A percentile compares a stretch with the other conserved stretches of the same genome.
phyloP scores from a whole-genome alignment of 2,113 vertebrate genomes.

The Numida meleagris region DNA sequence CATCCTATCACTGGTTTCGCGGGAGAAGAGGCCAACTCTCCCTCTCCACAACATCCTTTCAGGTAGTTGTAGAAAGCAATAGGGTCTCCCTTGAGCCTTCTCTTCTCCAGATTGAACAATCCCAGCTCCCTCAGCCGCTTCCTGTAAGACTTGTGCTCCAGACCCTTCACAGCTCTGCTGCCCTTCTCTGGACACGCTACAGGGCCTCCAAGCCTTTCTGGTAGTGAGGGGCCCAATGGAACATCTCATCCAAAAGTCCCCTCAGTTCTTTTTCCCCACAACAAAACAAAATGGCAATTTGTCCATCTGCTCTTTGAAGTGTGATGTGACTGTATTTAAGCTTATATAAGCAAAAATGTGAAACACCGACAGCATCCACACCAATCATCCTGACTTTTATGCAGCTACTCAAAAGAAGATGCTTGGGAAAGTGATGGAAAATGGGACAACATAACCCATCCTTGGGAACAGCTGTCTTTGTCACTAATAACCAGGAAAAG shows the following conservation, averaged over 20 bases:
- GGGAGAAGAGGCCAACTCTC: too few relatives aligned
- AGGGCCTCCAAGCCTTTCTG: too few relatives aligned
- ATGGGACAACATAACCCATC: neutral
- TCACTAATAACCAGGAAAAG: neutral
- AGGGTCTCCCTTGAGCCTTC: too few relatives aligned
- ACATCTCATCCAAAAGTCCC: neutral
- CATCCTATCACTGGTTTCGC: too few relatives aligned
- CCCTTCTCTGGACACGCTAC: too few relatives aligned
- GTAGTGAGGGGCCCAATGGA: too few relatives aligned
- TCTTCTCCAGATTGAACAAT: too few relatives aligned
- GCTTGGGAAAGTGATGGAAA: neutral
- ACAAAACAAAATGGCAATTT: neutral
- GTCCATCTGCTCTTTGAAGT: neutral
- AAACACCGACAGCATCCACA: fast-evolving
- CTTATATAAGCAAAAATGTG: neutral
- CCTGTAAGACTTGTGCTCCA: too few relatives aligned
- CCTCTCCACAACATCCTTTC: too few relatives aligned
- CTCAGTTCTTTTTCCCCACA: neutral
- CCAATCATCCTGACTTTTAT: neutral
- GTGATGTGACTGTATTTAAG: neutral
- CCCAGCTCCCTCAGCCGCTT: too few relatives aligned
- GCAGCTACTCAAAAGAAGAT: neutral
- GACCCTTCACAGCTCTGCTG: too few relatives aligned
- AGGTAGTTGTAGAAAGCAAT: too few relatives aligned
- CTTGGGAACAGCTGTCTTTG: neutral